phyloP scores from a whole-genome alignment of 2,113 vertebrate genomes.

The Ahaetulla prasina region DNA sequence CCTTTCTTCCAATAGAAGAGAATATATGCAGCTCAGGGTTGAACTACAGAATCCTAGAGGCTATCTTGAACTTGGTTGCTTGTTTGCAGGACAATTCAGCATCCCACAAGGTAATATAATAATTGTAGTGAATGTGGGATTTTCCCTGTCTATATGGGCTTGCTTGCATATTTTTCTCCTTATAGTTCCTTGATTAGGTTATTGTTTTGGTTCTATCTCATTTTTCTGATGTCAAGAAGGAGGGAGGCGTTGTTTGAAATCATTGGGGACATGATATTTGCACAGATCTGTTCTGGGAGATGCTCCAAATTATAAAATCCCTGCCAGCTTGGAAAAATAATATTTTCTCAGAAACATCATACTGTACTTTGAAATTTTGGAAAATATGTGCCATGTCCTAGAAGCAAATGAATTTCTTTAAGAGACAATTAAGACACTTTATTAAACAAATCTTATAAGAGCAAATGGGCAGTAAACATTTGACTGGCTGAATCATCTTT shows the following conservation, averaged over 20 bases:
- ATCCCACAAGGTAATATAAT: too few species aligned
- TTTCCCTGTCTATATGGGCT: too few species aligned
- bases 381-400: background rate
- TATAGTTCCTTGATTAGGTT: too few species aligned
- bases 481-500: background rate
- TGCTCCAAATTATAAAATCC: background rate
- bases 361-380: background rate
- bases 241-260: background rate
- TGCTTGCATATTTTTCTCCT: too few species aligned
- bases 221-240: too few species aligned
- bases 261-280: background rate
- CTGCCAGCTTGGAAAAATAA: background rate
- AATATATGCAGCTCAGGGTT: too few species aligned
- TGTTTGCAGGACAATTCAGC: too few species aligned
- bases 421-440: background rate
- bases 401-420: background rate
- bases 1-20: too few species aligned
- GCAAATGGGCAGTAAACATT: background rate
- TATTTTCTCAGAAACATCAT: background rate
- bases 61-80: too few species aligned
- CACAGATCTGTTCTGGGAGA: background rate
- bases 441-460: background rate
- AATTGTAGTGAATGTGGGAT: too few species aligned
- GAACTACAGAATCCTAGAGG: too few species aligned
- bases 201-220: too few species aligned